A percentile compares a stretch with the other conserved stretches of the same genome.
These are phyloP conservation scores for Brachynemurus nebulosus DNA, from an alignment of 2,888 invertebrate species.

Conservation along the genomic window DNA sequence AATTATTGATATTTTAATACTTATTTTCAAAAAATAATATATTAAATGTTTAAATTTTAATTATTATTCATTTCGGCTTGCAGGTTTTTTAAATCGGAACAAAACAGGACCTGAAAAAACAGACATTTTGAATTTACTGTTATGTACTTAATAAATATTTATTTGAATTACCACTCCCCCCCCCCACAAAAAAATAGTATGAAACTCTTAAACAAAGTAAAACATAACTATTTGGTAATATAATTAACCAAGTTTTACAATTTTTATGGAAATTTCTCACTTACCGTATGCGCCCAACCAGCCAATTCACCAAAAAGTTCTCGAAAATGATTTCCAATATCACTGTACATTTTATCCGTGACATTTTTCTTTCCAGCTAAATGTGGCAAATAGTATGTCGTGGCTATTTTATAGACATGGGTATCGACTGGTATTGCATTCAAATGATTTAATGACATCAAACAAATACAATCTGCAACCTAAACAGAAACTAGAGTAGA, in stretches of 20 bases:
- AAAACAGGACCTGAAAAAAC: constrained; percentile 53
- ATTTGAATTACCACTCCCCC: no score
- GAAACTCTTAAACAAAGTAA: no score
- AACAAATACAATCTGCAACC: constrained; percentile 95
- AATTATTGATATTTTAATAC: no score
- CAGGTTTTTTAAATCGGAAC: constrained; percentile 65
- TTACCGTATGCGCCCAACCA: constrained; percentile 92
- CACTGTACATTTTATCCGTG: constrained; percentile 69
- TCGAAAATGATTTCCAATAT: constrained; percentile 72
- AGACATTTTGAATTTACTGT: no score
- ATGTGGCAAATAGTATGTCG: constrained; percentile 64
- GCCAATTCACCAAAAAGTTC: constrained; percentile 71
- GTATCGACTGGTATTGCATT: constrained; percentile 91
- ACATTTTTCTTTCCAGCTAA: constrained; percentile 59
- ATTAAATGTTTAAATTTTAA: no score
- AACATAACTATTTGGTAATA: no score
- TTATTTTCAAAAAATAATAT: no score
- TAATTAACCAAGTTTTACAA: background rate
- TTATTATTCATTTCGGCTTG: constrained; percentile 31
- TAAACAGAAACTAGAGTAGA: no score
- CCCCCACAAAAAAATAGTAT: no score
- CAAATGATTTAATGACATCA: constrained; percentile 87
- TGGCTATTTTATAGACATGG: constrained; percentile 86
- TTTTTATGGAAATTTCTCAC: constrained; percentile 25
- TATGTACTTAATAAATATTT: no score